These are phyloP conservation scores for Epistrophella euchroma DNA, from an alignment of 2,888 invertebrate genomes.

Conservation along the genomic window DNA sequence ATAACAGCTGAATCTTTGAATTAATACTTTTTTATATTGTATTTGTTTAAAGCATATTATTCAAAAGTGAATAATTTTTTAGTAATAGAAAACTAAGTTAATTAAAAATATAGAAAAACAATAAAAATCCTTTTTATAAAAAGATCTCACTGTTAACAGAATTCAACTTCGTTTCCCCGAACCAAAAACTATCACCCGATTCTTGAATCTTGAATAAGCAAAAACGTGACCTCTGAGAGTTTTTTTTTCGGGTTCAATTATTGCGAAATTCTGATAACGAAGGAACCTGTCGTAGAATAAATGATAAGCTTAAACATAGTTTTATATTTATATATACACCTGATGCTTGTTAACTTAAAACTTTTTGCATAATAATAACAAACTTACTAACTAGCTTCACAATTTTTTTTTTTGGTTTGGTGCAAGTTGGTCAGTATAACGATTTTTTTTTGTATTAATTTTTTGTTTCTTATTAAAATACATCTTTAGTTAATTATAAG, in stretches of 20 bases:
- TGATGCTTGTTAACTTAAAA: slow-evolving; percentile 49
- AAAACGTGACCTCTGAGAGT: background rate
- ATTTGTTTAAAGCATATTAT: slow-evolving; percentile 40
- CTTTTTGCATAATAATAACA: slow-evolving; percentile 32
- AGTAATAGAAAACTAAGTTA: background rate
- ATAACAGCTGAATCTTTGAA: slow-evolving; percentile 29
- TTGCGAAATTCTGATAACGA: background rate
- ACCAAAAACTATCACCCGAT: background rate
- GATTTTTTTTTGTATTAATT: background rate
- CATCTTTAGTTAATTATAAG: slow-evolving; percentile 84
- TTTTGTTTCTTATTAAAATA: background rate
- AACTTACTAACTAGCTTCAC: slow-evolving; percentile 55
- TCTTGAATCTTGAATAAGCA: background rate
- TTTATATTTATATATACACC: slow-evolving; percentile 53
- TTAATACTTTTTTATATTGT: slow-evolving; percentile 41
- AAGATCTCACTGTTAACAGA: background rate
- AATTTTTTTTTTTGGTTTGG: slow-evolving; percentile 65
- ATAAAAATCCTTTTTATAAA: background rate
- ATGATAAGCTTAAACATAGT: slow-evolving; percentile 43
- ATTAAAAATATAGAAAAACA: background rate
- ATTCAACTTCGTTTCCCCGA: background rate
- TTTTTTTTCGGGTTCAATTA: background rate
- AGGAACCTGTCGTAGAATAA: background rate
- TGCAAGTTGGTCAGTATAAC: slow-evolving; percentile 54
- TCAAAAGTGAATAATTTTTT: slow-evolving; percentile 32